phyloP scores from a whole-genome alignment of 1,140 invertebrate genomes.

The Pachypeltis micranthus region DNA sequence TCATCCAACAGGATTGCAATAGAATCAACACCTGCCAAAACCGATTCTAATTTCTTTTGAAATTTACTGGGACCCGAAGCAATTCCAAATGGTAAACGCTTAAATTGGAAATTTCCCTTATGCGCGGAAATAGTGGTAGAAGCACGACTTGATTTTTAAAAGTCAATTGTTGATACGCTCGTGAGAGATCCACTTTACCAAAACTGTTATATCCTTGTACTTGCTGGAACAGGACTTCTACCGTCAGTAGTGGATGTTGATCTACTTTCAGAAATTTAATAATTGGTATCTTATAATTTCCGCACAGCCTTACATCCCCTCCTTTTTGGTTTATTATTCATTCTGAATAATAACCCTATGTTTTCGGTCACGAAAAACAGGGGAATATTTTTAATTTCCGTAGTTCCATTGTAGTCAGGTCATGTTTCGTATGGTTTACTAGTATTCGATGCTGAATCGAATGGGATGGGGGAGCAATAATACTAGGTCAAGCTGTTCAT shows the following conservation, averaged over 20 bases:
- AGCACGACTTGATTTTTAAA: neutral
- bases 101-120: neutral
- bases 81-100: neutral
- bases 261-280: neutral
- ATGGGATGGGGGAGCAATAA: too few relatives aligned
- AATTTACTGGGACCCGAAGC: neutral
- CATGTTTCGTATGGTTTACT: too few relatives aligned
- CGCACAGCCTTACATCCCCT: neutral
- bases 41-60: neutral
- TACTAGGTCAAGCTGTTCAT: too few relatives aligned
- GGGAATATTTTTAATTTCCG: too few relatives aligned
- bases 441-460: too few relatives aligned
- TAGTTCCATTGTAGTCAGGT: too few relatives aligned
- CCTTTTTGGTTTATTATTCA: too few relatives aligned
- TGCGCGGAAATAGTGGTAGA: neutral
- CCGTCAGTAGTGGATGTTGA: neutral
- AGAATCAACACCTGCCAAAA: conserved; percentile 6
- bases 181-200: conserved; percentile 5
- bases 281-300: neutral
- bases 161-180: conserved; percentile 1
- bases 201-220: neutral
- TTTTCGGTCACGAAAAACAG: too few relatives aligned
- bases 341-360: too few relatives aligned
- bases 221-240: neutral
- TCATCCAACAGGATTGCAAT: neutral